Percentiles rank a stretch among this genome's conserved stretches.
Evolutionary conservation across 2,113 vertebrate genomes (phyloP).

Genomic region (Cettia cetti): DNA sequence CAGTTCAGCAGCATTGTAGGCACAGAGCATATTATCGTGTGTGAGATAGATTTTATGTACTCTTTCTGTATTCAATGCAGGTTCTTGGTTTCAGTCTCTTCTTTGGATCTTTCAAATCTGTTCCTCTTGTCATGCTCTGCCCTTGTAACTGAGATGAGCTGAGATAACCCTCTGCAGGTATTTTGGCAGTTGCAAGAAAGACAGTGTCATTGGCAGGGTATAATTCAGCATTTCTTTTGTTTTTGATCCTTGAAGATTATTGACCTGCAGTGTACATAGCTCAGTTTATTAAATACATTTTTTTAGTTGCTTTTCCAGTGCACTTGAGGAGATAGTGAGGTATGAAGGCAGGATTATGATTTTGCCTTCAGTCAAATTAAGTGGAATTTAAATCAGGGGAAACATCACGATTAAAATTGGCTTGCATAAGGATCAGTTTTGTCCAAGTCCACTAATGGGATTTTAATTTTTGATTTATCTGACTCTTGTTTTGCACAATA

Average conservation of each 20-base stretch:
- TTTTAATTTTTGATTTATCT: neutral
- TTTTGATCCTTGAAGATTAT: neutral
- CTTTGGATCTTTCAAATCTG: constrained; percentile 10
- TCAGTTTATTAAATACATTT: neutral
- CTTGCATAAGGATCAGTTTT: neutral
- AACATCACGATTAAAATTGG: neutral
- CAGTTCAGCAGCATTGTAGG: neutral
- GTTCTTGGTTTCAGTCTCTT: neutral
- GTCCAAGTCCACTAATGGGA: neutral
- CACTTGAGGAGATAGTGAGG: neutral
- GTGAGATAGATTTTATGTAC: neutral
- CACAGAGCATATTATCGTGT: neutral
- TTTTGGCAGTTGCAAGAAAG: neutral
- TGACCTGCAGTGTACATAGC: neutral
- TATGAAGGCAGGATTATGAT: neutral
- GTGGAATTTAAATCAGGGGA: neutral
- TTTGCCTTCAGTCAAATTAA: neutral
- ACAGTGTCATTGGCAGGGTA: neutral
- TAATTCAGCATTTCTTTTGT: constrained; percentile 15
- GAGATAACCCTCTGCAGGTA: constrained; percentile 3
- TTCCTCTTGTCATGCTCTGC: neutral
- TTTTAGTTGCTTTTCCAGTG: neutral
- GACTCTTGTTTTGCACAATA: neutral
- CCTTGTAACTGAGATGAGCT: constrained; percentile 21
- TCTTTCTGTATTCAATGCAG: neutral